phyloP scores from a whole-genome alignment of 1,140 invertebrate species.

The Rhyzopertha dominica region DNA sequence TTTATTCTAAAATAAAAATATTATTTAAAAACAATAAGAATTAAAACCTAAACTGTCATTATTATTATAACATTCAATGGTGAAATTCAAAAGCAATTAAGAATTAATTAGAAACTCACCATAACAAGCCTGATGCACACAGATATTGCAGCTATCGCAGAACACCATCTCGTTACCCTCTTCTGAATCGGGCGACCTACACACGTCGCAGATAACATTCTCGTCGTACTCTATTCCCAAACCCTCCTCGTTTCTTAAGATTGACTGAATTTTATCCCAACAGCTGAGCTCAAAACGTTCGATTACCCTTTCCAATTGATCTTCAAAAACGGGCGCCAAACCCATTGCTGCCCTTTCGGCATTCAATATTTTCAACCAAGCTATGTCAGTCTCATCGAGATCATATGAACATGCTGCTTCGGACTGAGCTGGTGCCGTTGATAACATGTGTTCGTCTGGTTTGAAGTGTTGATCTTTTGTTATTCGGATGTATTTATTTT shows the following conservation, averaged over 20 bases:
- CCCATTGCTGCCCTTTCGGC: conserved; percentile 77
- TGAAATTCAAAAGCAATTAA: too few relatives aligned
- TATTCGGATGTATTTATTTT: conserved; percentile 86
- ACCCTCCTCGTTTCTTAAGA: conserved; percentile 89
- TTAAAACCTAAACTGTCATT: too few relatives aligned
- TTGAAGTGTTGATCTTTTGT: conserved; percentile 83
- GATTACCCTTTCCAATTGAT: conserved; percentile 86
- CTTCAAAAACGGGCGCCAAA: conserved; percentile 68
- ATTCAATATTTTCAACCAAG: conserved; percentile 86
- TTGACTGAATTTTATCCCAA: conserved; percentile 91
- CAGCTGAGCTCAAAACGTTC: conserved; percentile 89
- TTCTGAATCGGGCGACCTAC: conserved; percentile 95
- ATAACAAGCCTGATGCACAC: conserved; percentile 98
- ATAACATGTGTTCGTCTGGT: conserved; percentile 77
- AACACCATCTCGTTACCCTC: conserved; percentile 99
- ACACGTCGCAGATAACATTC: conserved; percentile 98
- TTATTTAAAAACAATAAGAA: too few relatives aligned
- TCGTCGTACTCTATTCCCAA: conserved; percentile 96
- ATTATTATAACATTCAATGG: too few relatives aligned
- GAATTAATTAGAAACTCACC: too few relatives aligned
- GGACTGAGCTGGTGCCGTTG: conserved; percentile 76
- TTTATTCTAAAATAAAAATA: too few relatives aligned
- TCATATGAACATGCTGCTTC: conserved; percentile 94
- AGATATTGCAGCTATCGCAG: conserved; percentile 98
- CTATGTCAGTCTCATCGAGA: conserved; percentile 87